Base-by-base conservation (phyloP, 2,888 invertebrate genomes). In the Leptinotarsa peninsularis region DNA sequence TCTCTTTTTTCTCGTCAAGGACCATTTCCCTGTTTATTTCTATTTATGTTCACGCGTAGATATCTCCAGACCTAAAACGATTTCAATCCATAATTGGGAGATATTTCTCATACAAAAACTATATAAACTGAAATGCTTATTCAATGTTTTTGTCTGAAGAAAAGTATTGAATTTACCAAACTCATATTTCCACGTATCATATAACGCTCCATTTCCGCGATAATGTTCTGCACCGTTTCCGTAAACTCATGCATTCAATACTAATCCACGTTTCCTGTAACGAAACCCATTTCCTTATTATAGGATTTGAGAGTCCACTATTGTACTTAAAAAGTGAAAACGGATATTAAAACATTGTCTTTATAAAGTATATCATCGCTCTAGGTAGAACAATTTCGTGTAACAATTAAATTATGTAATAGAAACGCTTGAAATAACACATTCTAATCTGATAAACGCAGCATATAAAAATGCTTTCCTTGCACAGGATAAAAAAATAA, bases 241-340 rank as follows among this genome's bases (percentile, higher is more conserved):
- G 21, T 15, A 58, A 23, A 58, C 58, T 4, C 58, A 63, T n/a
- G 33, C 63, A 63, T n/a, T 63, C 33, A 3, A 33, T n/a, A 43
- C 7, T 63, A 58, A 27, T 58, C 23, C 23, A 23, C 21, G 17
- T 63, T 63, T 33, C 43, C 63, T 63, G n/a, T n/a, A n/a, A 63
- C n/a, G n/a, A n/a, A 63, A 63, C 18, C 63, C 4, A 33, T 63
- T 63, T 63, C 63, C 63, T 63, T 33, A 17, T 23, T 27, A 23
- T 15, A 58, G 21, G n/a, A 33, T 15, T 33, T 63, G 17, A 63
- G 33, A 63, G 43, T 43, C 21, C 58, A 27, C 58, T 43, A 63
- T 63, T 63, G 43, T 63, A 63, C n/a, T n/a, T n/a, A 17, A 63
- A 63, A 63, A 63, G 63, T 63, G 63, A 63, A 63, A 63, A 63